Percentiles rank a stretch among this genome's conserved stretches.
phyloP scores from a whole-genome alignment of 1,140 invertebrate species.

The Ostrea denselamellosa region DNA sequence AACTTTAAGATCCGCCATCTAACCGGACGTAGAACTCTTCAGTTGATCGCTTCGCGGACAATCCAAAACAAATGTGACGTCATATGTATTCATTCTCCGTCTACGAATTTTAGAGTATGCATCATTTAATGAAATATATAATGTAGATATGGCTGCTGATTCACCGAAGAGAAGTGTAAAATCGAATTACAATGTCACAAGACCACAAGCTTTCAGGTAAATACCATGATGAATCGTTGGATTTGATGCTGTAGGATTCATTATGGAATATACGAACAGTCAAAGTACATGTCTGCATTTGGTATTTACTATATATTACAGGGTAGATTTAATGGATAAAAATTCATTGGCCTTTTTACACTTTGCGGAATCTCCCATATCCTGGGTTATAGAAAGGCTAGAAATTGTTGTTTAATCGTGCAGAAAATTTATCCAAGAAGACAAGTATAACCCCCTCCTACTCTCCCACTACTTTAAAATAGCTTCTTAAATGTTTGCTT shows the following conservation, averaged over 20 bases:
- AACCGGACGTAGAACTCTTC: constrained; percentile 53
- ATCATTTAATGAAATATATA: background rate
- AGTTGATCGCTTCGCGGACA: constrained; percentile 50
- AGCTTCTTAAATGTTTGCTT: too few species aligned
- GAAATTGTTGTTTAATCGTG: background rate
- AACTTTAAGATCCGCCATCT: background rate
- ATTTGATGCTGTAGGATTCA: constrained; percentile 44
- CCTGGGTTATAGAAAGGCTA: background rate
- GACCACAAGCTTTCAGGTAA: constrained; percentile 90
- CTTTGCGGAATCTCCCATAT: background rate
- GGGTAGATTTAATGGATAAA: background rate
- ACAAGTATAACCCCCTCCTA: too few species aligned
- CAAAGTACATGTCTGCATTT: too few species aligned
- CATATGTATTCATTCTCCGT: constrained; percentile 42
- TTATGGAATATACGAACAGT: background rate
- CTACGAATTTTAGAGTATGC: background rate
- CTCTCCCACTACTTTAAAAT: too few species aligned
- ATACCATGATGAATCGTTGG: background rate
- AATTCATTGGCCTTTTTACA: constrained; percentile 2
- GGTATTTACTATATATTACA: background rate
- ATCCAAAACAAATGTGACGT: constrained; percentile 56
- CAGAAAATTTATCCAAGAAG: background rate
- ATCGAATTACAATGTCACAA: constrained; percentile 84
- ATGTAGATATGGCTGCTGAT: constrained; percentile 86
- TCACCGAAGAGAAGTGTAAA: constrained; percentile 83